These are phyloP conservation scores for Eublepharis macularius DNA, from an alignment of 2,113 vertebrate genomes.

Conservation along the genomic window DNA sequence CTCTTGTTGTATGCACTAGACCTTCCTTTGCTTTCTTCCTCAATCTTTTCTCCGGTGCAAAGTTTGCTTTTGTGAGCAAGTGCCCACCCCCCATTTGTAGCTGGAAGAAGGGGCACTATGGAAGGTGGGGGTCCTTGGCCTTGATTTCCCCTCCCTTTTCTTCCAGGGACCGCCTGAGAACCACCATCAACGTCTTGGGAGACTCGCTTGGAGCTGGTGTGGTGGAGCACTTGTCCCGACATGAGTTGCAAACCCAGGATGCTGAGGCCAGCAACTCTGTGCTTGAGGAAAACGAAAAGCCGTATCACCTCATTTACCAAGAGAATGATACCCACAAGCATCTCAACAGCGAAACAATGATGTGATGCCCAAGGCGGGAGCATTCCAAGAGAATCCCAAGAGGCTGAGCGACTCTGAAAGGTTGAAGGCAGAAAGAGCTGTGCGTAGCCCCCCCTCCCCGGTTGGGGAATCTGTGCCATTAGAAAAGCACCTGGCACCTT, in stretches of 20 bases:
- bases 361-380: conserved; percentile 65
- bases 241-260: conserved; percentile 85
- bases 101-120: background rate
- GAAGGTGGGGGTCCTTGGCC: no score
- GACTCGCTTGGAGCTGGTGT: conserved; percentile 94
- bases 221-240: conserved; percentile 89
- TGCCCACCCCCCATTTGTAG: background rate
- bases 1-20: no score
- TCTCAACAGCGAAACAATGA: conserved; percentile 82
- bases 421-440: conserved; percentile 30
- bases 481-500: conserved; percentile 29
- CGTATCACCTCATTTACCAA: conserved; percentile 84
- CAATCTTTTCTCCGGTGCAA: background rate
- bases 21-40: no score
- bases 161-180: conserved; percentile 90
- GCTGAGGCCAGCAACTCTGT: conserved; percentile 84
- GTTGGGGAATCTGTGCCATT: background rate
- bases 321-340: conserved; percentile 78
- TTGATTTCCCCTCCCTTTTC: background rate
- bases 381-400: background rate
- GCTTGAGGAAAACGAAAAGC: conserved; percentile 82
- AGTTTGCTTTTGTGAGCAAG: background rate
- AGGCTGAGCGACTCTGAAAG: conserved; percentile 23
- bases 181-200: conserved; percentile 92
- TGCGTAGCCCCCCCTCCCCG: background rate